phyloP scores from a whole-genome alignment of 2,888 invertebrate genomes.

The Pseudococcus longispinus region DNA sequence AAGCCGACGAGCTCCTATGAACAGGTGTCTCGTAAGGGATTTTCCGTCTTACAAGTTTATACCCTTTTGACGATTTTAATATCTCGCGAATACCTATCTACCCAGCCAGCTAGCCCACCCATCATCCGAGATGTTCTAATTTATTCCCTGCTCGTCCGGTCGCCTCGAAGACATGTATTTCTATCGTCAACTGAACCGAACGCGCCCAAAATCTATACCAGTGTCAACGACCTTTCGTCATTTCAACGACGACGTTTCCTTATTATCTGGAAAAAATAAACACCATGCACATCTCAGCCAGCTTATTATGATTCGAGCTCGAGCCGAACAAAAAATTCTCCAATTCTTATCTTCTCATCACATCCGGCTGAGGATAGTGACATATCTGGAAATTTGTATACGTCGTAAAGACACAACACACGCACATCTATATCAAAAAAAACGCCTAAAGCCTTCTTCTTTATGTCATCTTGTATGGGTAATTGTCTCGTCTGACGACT shows the following conservation, averaged over 20 bases:
- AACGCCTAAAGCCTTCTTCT: background rate
- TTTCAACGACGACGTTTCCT: background rate
- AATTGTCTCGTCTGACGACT: constrained; percentile 13
- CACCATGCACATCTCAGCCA: background rate
- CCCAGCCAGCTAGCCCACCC: background rate
- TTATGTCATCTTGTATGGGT: background rate
- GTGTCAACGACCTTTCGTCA: background rate
- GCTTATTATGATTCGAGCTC: background rate
- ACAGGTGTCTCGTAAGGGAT: constrained; percentile 29
- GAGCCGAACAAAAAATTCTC: background rate
- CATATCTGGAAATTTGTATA: background rate
- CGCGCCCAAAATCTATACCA: background rate
- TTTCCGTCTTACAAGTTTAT: constrained; percentile 1
- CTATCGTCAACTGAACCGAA: background rate
- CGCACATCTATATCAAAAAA: background rate
- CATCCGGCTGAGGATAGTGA: no score
- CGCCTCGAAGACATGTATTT: background rate
- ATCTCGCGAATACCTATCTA: background rate
- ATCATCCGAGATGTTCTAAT: background rate
- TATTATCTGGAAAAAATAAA: background rate
- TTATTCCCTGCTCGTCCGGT: background rate
- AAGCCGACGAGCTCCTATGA: constrained; percentile 28
- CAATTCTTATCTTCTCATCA: background rate
- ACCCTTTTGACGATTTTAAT: constrained; percentile 43
- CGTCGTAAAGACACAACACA: background rate